Base-by-base conservation (phyloP, 2,113 vertebrate species). In the Camelus bactrianus region DNA sequence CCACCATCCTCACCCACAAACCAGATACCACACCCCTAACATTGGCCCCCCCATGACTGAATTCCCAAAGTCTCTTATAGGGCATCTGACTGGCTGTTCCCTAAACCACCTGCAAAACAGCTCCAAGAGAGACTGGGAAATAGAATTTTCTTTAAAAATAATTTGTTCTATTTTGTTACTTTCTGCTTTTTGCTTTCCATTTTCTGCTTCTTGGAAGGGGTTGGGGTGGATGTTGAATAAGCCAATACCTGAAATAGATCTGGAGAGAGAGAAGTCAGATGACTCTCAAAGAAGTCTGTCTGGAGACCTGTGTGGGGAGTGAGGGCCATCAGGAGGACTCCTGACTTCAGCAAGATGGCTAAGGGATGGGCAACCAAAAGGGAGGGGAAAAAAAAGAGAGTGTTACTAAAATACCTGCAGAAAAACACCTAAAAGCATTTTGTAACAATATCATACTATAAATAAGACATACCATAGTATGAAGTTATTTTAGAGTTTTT, bases 401-500 rank as follows among this genome's bases (percentile, higher is more conserved):
- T n/a, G 15, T 73, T 82, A n/a, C 62, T 20, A 4, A 60, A 83
- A 35, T 64, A 35, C 3, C 32, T 19, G 24, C 2, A 16, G 12
- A 35, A 48, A 92, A 64, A 24, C 26, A 42, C 19, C 15, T 38
- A 75, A 12, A 86, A 56, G 22, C 12, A 32, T 60, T 96, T 60
- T 84, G 28, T 35, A 35, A 75, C 3, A 70, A 10, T 48, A 70
- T 54, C 30, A n/a, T 38, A 17, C 46, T 76, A 48, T n/a, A 73
- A 54, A 70, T 80, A 30, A 30, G 65, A 80, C 3, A 6, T 15
- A 72, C 56, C 20, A 62, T 10, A 46, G 46, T 13, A 38, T 58
- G 69, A 69, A 69, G 46, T 76, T 73, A 62, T 83, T 77, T 82
- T 35, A 79, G 17, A 42, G 2, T 88, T 89, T 96, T 96, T 89